These are phyloP conservation scores for Esox masquinongy DNA, from an alignment of 2,797 vertebrate genomes.

Conservation along the genomic window DNA sequence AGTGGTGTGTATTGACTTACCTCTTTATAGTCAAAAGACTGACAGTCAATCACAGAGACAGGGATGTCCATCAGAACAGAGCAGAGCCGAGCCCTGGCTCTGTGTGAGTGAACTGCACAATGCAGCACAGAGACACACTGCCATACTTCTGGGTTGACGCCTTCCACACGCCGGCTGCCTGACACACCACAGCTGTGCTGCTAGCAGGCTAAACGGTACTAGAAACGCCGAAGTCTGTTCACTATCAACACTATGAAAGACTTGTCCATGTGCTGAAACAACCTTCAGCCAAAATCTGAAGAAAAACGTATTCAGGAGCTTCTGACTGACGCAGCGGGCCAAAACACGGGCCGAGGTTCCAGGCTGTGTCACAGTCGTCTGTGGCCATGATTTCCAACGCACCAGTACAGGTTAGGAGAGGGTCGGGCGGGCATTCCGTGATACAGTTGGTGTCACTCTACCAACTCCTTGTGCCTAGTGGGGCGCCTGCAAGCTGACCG, in stretches of 20 bases:
- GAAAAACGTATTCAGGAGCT: too few relatives aligned
- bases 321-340: too few relatives aligned
- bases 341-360: too few relatives aligned
- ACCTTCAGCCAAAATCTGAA: not conserved
- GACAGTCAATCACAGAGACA: not conserved
- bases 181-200: not conserved
- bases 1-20: not conserved
- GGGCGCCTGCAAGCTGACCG: too few relatives aligned
- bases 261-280: not conserved
- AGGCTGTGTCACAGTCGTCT: too few relatives aligned
- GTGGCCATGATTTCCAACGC: too few relatives aligned
- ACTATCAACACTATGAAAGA: slow-evolving; percentile 17
- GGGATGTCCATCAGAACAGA: not conserved
- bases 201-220: not conserved
- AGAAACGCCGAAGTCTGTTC: not conserved
- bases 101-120: not conserved
- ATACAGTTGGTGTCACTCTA: not conserved
- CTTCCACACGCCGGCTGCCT: not conserved
- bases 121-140: slow-evolving; percentile 6
- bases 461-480: not conserved
- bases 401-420: not conserved
- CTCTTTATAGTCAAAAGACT: not conserved
- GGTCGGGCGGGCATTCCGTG: not conserved
- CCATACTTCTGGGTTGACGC: not conserved
- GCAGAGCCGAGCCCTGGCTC: not conserved